A percentile compares a stretch with the other conserved stretches of the same genome.
These are phyloP conservation scores for Tinea trinotella DNA, from an alignment of 2,888 invertebrate species.

Conservation along the genomic window DNA sequence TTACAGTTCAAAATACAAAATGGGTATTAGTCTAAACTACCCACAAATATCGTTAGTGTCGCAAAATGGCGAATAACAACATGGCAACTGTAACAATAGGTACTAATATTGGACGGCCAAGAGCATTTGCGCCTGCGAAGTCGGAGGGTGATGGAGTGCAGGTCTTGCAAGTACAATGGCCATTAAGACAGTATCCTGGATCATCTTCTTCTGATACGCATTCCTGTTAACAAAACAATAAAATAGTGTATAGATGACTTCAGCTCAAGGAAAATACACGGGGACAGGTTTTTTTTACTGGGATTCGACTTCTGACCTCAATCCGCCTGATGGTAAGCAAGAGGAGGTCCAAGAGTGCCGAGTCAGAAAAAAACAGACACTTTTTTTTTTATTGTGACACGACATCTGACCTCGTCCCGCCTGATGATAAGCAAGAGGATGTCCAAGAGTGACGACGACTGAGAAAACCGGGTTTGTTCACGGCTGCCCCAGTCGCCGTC, in stretches of 20 bases:
- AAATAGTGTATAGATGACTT: background rate
- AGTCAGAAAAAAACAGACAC: too few relatives aligned
- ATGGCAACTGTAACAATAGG: background rate
- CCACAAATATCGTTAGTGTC: constrained; percentile 1
- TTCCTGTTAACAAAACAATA: constrained; percentile 38
- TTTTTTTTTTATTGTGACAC: too few relatives aligned
- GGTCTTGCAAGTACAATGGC: constrained; percentile 59
- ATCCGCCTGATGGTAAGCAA: too few relatives aligned
- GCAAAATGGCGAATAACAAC: background rate
- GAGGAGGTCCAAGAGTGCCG: too few relatives aligned
- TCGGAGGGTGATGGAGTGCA: constrained; percentile 55
- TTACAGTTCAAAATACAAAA: background rate
- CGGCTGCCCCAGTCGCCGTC: too few relatives aligned
- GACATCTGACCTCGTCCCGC: too few relatives aligned
- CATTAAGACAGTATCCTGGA: constrained; percentile 55
- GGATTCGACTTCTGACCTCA: too few relatives aligned
- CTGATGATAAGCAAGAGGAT: too few relatives aligned
- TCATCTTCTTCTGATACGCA: constrained; percentile 62
- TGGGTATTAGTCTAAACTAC: background rate
- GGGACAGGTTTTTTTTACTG: too few relatives aligned
- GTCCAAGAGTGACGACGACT: too few relatives aligned
- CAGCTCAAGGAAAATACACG: too few relatives aligned
- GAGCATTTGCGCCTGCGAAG: constrained; percentile 42
- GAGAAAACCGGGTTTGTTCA: too few relatives aligned
- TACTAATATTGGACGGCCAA: constrained; percentile 31